Conservation (phyloP, 2,113 vertebrate species). For the Bos indicus region DNA sequence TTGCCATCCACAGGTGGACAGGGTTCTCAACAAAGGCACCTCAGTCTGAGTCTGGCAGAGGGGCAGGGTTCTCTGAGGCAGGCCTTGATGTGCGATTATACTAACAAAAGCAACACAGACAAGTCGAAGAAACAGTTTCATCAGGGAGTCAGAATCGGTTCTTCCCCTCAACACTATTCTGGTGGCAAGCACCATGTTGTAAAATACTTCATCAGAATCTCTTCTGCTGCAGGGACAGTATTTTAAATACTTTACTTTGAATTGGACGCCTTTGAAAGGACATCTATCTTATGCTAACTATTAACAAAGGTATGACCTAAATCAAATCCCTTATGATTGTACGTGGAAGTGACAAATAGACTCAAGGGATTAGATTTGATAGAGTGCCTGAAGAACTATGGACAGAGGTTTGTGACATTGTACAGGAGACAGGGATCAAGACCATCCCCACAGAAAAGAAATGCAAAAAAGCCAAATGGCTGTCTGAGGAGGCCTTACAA, state of each 20-base stretch:
- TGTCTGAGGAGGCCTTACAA: background rate
- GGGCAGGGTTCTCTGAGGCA: background rate
- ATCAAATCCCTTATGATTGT: background rate
- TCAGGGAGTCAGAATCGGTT: background rate
- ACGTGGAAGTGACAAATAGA: background rate
- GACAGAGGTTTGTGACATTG: background rate
- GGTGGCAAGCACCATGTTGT: rapidly evolving
- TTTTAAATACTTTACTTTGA: background rate
- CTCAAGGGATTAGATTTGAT: background rate
- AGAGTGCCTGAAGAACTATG: background rate
- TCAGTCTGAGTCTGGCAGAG: background rate
- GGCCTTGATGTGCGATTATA: background rate
- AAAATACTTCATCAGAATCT: background rate
- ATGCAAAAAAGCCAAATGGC: background rate
- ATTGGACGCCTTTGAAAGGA: background rate
- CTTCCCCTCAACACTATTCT: background rate
- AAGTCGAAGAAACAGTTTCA: background rate
- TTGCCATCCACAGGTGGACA: background rate
- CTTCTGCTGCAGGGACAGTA: background rate
- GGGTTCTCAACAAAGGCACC: background rate
- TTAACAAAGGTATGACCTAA: background rate
- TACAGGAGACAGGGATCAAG: background rate
- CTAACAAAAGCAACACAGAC: background rate
- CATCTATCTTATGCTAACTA: background rate
- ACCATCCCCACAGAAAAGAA: background rate